Evolutionary conservation across 2,113 vertebrate genomes (phyloP).

Genomic region (Apodemus sylvaticus): DNA sequence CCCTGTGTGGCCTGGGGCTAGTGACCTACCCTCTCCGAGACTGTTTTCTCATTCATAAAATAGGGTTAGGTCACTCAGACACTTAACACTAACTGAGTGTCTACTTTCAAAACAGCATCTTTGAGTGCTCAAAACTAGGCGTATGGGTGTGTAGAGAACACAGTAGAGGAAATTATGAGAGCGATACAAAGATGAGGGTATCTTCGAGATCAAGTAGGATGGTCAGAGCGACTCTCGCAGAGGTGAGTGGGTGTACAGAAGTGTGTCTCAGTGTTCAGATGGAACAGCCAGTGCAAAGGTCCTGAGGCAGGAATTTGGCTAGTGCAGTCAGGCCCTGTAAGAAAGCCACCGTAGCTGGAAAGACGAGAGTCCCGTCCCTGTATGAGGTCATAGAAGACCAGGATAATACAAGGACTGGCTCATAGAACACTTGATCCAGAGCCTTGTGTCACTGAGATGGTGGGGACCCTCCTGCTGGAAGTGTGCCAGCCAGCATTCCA

Average conservation of each 20-base stretch:
- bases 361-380: accelerated
- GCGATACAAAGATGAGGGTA: neutral
- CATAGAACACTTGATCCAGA: neutral
- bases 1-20: neutral
- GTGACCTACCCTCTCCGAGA: neutral
- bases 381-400: neutral
- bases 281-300: neutral
- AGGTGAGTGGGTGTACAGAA: too few species aligned
- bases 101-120: neutral
- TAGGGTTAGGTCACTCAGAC: neutral
- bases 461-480: neutral
- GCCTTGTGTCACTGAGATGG: accelerated
- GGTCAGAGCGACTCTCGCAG: too few species aligned
- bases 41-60: slow-evolving; percentile 3
- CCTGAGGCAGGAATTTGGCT: neutral
- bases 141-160: neutral
- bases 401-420: neutral
- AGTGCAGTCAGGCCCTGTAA: accelerated
- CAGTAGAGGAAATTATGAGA: neutral
- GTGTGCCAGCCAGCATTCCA: neutral
- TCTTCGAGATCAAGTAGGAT: neutral
- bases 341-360: neutral
- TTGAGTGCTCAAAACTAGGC: neutral
- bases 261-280: too few species aligned
- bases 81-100: neutral